Evolutionary conservation across 2,113 vertebrate genomes (phyloP).

Genomic region (Lagopus leucura): DNA sequence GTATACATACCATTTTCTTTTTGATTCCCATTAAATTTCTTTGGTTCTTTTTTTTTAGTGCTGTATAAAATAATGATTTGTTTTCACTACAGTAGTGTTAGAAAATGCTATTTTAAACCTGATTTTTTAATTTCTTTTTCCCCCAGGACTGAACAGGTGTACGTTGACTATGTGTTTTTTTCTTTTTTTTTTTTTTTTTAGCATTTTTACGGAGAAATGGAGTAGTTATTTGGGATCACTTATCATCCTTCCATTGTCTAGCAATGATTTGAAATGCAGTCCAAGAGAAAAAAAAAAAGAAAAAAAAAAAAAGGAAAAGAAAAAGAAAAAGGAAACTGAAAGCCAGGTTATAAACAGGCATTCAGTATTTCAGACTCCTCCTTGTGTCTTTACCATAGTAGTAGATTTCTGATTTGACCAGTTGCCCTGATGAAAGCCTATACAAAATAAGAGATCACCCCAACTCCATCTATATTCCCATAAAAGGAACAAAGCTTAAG

Average conservation of each 20-base stretch:
- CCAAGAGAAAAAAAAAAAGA: background rate
- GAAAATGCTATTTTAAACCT: background rate
- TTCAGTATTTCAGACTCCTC: background rate
- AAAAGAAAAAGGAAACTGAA: background rate
- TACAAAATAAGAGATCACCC: background rate
- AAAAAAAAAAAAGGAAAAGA: fast-evolving
- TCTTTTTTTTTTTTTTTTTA: background rate
- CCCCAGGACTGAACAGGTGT: fast-evolving
- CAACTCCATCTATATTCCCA: background rate
- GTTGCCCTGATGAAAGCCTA: background rate
- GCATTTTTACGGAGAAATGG: background rate
- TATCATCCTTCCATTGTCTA: background rate
- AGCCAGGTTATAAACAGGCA: fast-evolving
- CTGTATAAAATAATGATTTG: fast-evolving
- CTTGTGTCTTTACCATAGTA: background rate
- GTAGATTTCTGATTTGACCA: background rate
- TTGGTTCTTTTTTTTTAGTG: background rate
- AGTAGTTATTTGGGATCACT: background rate
- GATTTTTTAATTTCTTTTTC: background rate
- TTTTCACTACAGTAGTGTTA: background rate
- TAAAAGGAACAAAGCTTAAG: background rate
- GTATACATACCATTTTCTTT: background rate
- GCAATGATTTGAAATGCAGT: fast-evolving
- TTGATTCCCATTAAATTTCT: background rate
- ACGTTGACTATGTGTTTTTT: background rate